phyloP scores from a whole-genome alignment of 2,797 vertebrate species.

The Pseudotriccus pelzelni region DNA sequence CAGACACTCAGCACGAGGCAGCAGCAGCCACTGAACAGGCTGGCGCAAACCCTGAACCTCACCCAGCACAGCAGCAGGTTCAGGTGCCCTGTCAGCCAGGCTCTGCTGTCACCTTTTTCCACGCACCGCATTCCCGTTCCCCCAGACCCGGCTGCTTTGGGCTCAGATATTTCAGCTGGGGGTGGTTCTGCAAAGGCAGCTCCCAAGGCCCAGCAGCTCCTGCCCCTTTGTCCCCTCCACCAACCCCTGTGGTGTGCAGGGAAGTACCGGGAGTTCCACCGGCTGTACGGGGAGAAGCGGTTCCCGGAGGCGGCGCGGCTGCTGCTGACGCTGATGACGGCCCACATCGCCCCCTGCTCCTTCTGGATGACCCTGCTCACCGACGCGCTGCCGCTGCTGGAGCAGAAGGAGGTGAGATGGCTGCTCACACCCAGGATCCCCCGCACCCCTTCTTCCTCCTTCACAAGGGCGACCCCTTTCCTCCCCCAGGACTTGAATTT shows the following conservation, averaged over 20 bases:
- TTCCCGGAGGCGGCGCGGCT: conserved; percentile 87
- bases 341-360: conserved; percentile 90
- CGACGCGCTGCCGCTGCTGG: conserved; percentile 92
- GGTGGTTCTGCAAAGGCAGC: accelerated
- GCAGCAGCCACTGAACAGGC: neutral
- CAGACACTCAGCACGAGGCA: neutral
- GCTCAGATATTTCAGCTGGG: accelerated
- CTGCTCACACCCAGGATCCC: neutral
- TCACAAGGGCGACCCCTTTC: neutral
- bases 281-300: conserved; percentile 87
- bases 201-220: neutral
- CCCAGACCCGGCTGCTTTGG: neutral
- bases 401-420: conserved; percentile 89
- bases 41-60: neutral
- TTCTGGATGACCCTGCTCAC: conserved; percentile 97
- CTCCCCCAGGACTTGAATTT: neutral
- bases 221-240: neutral
- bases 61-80: neutral
- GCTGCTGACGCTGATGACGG: conserved; percentile 92
- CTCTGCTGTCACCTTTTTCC: neutral
- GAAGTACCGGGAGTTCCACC: conserved; percentile 97
- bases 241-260: conserved; percentile 66
- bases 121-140: neutral
- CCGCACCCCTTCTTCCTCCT: too few relatives aligned
- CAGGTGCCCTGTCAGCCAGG: neutral